Conservation (phyloP, 2,888 invertebrate genomes). For the Eupeodes luniger region DNA sequence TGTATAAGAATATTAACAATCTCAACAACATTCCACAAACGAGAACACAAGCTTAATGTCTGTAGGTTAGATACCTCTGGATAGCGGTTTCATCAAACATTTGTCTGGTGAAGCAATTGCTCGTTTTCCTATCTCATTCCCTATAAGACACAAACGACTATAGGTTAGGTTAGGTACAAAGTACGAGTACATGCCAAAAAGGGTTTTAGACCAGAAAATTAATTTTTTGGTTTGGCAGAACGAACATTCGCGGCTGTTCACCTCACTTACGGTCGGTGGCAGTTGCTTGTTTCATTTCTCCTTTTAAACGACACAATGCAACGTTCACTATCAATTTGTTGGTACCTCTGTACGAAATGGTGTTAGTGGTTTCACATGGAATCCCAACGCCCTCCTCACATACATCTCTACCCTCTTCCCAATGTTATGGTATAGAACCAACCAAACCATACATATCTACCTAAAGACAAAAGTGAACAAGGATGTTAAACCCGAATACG, state of each 20-base stretch:
- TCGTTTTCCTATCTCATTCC: background rate
- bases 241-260: constrained; percentile 67
- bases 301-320: background rate
- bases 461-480: constrained; percentile 28
- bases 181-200: constrained; percentile 27
- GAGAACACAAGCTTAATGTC: background rate
- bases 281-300: constrained; percentile 28
- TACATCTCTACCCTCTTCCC: too few species aligned
- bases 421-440: background rate
- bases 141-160: background rate
- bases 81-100: background rate
- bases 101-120: constrained; percentile 15
- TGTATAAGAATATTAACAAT: background rate
- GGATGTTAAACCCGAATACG: constrained; percentile 24
- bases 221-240: constrained; percentile 66
- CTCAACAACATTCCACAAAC: constrained; percentile 28
- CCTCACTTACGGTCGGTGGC: constrained; percentile 44
- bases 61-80: background rate
- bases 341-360: constrained; percentile 4
- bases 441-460: background rate
- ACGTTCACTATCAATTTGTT: constrained; percentile 28
- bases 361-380: constrained; percentile 40
- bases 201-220: constrained; percentile 65
- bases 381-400: background rate
- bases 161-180: too few species aligned